A percentile compares a stretch with the other conserved stretches of the same genome.
phyloP scores from a whole-genome alignment of 2,797 vertebrate genomes.

The Rousettus madagascariensis region DNA sequence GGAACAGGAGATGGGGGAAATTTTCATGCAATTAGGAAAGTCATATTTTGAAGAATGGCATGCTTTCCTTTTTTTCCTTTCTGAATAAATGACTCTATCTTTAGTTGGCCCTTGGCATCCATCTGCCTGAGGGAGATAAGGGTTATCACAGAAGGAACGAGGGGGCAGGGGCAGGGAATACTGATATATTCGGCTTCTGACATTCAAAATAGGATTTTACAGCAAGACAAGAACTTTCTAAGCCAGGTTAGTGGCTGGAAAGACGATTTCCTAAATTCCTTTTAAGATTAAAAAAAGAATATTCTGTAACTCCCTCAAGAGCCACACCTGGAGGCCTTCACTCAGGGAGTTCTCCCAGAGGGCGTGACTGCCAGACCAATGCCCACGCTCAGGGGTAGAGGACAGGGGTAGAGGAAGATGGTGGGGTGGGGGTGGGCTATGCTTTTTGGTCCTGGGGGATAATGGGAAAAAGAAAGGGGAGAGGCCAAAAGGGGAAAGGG shows the following conservation, averaged over 20 bases:
- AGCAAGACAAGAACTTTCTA: slow-evolving; percentile 11
- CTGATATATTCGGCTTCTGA: neutral
- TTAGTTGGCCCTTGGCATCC: neutral
- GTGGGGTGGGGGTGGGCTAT: neutral
- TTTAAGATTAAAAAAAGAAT: neutral
- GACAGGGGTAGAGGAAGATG: neutral
- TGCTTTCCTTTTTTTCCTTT: neutral
- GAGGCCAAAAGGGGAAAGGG: neutral
- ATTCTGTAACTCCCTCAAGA: neutral
- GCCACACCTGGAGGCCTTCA: neutral
- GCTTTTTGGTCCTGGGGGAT: neutral
- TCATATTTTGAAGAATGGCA: neutral
- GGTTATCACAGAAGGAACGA: neutral
- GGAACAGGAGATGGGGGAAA: neutral
- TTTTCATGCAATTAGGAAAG: neutral
- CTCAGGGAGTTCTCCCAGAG: neutral
- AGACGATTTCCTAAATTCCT: slow-evolving; percentile 36
- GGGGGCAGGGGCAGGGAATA: neutral
- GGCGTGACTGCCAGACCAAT: neutral
- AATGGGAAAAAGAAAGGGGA: neutral
- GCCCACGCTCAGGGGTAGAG: neutral
- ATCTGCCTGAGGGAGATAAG: neutral
- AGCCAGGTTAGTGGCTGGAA: neutral
- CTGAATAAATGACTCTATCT: neutral
- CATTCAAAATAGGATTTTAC: slow-evolving; percentile 19